Evolutionary conservation across 2,113 vertebrate genomes (phyloP).

Genomic region (Mastomys natalensis): DNA sequence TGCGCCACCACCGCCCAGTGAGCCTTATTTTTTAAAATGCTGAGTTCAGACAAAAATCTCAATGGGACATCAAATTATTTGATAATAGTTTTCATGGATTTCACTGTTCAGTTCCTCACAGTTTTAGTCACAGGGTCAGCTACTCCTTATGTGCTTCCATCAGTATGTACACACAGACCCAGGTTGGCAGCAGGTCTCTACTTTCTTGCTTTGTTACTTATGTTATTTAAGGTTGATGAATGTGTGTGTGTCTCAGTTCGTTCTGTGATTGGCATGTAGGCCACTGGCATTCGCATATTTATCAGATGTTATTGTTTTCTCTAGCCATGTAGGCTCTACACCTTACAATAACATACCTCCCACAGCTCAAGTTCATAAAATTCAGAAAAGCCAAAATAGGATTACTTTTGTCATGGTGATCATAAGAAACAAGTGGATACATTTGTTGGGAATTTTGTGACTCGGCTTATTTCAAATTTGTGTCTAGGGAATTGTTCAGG

Average conservation of each 20-base stretch:
- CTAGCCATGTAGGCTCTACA: not conserved
- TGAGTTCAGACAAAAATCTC: not conserved
- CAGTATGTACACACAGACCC: not conserved
- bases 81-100: not conserved
- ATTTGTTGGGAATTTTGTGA: not conserved
- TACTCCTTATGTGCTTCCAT: not conserved
- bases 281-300: not conserved
- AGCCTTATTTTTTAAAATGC: slow-evolving; percentile 1
- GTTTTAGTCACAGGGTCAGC: not conserved
- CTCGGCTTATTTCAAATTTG: not conserved
- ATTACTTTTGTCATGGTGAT: not conserved
- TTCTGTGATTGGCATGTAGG: not conserved
- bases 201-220: not conserved
- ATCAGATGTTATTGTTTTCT: not conserved
- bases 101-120: not conserved
- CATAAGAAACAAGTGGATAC: not conserved
- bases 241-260: not conserved
- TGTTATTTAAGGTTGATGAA: not conserved
- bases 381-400: not conserved
- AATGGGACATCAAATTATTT: not conserved
- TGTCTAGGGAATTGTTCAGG: not conserved
- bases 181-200: not conserved
- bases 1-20: too few relatives aligned
- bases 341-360: not conserved
- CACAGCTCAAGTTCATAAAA: not conserved